These are phyloP conservation scores for Pollachius pollachius DNA, from an alignment of 2,113 vertebrate species.

Conservation along the genomic window DNA sequence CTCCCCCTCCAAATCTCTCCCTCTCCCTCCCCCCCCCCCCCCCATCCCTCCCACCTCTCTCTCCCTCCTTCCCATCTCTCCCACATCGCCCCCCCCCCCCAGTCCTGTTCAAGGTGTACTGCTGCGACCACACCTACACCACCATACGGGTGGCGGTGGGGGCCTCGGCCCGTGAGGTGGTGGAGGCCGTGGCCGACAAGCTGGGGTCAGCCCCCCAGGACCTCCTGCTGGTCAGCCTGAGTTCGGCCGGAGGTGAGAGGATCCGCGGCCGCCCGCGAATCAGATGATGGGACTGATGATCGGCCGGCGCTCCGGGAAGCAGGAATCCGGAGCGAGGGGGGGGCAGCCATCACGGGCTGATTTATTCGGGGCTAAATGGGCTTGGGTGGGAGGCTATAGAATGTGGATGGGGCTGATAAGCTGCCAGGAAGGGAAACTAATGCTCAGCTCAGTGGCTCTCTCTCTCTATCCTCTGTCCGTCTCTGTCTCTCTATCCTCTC, in stretches of 20 bases:
- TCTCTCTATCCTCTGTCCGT: neutral
- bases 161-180: conserved; percentile 89
- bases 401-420: conserved; percentile 4
- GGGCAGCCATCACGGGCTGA: conserved; percentile 22
- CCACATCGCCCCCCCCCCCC: conserved; percentile 3
- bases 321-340: neutral
- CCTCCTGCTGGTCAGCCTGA: conserved; percentile 89
- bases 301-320: neutral
- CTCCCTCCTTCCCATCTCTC: no score
- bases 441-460: conserved; percentile 11
- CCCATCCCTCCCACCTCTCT: no score
- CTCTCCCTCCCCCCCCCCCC: no score
- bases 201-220: conserved; percentile 89
- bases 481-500: no score
- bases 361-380: conserved; percentile 16
- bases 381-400: neutral
- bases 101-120: conserved; percentile 98
- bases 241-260: conserved; percentile 90
- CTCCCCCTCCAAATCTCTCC: no score
- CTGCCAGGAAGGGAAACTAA: conserved; percentile 12
- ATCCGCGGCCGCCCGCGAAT: conserved; percentile 42
- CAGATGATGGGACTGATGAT: conserved; percentile 20
- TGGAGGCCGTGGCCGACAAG: conserved; percentile 88
- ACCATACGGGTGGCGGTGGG: conserved; percentile 89
- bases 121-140: conserved; percentile 94